Conservation (phyloP, 2,888 invertebrate genomes). For the Achlya flavicornis region DNA sequence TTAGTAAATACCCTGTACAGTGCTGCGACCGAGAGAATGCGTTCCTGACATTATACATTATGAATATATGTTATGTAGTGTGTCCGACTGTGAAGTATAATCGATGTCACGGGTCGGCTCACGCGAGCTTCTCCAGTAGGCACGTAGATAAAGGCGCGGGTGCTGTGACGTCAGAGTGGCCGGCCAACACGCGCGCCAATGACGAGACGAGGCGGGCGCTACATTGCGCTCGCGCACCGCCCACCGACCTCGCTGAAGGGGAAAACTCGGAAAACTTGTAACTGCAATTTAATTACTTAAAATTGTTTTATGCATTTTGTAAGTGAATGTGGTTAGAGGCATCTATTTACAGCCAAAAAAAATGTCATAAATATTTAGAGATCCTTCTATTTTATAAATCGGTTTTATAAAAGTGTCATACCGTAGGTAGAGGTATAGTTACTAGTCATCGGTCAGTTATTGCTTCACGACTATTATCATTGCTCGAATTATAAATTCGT, state of each 20-base stretch:
- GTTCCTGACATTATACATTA: neutral
- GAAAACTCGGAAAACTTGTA: slow-evolving; percentile 70
- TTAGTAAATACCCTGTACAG: no score
- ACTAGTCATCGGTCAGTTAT: no score
- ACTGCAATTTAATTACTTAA: slow-evolving; percentile 5
- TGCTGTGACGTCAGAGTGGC: slow-evolving; percentile 78
- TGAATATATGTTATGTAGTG: neutral
- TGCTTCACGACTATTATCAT: no score
- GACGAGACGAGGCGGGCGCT: slow-evolving; percentile 68
- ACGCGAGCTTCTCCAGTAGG: slow-evolving; percentile 45
- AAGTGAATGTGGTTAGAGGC: neutral
- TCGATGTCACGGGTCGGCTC: slow-evolving; percentile 40
- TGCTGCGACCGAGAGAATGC: no score
- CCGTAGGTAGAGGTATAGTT: no score
- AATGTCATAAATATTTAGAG: neutral
- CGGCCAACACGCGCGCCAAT: slow-evolving; percentile 68
- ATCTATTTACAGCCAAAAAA: neutral
- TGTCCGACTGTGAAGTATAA: neutral
- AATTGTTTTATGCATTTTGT: neutral
- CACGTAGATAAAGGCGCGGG: slow-evolving; percentile 58
- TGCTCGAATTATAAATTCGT: no score
- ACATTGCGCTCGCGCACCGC: slow-evolving; percentile 65
- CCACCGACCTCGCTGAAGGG: slow-evolving; percentile 55
- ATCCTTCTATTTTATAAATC: neutral
- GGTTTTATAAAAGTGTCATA: neutral